Evolutionary conservation across 2,888 invertebrate species (phyloP).

Genomic region (Nomada fucata): DNA sequence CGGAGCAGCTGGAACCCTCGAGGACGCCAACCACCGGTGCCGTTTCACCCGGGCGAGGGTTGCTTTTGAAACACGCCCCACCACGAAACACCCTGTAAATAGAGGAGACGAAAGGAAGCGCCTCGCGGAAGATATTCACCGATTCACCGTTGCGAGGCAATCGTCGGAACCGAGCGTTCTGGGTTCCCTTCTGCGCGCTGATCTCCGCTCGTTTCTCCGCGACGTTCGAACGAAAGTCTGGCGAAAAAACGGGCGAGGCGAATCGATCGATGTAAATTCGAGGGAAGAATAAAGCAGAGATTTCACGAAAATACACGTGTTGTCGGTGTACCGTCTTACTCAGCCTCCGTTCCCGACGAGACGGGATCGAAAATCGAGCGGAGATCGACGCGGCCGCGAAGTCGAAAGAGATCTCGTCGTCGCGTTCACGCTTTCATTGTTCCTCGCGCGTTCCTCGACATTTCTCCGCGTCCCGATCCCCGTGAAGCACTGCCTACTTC

Average conservation of each 20-base stretch:
- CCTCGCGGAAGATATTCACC: conserved; percentile 60
- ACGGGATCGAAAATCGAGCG: too few species aligned
- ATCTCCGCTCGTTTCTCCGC: conserved; percentile 13
- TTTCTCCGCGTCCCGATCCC: conserved; percentile 21
- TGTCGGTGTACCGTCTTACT: too few species aligned
- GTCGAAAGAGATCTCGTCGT: conserved; percentile 53
- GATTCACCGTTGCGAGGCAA: conserved; percentile 54
- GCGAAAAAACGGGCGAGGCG: too few species aligned
- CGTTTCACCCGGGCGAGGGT: conserved; percentile 18
- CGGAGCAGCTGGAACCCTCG: conserved; percentile 19
- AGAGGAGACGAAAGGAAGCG: conserved; percentile 36
- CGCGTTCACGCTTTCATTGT: conserved; percentile 60
- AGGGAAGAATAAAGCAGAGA: too few species aligned
- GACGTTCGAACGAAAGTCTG: not conserved
- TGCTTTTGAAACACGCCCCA: conserved; percentile 50
- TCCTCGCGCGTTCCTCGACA: conserved; percentile 39
- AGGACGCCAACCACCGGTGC: not conserved
- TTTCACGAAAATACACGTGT: too few species aligned
- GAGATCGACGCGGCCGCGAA: conserved; percentile 14
- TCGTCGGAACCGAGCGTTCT: conserved; percentile 30
- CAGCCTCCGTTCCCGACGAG: too few species aligned
- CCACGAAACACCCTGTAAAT: conserved; percentile 50
- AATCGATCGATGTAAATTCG: too few species aligned
- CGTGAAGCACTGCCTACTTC: not conserved
- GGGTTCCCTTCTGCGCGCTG: conserved; percentile 10